Evolutionary conservation across 1,140 invertebrate genomes (phyloP), one percentile per base, ranked within the genome.

Genomic region (Druon quercuslanigerum): DNA sequence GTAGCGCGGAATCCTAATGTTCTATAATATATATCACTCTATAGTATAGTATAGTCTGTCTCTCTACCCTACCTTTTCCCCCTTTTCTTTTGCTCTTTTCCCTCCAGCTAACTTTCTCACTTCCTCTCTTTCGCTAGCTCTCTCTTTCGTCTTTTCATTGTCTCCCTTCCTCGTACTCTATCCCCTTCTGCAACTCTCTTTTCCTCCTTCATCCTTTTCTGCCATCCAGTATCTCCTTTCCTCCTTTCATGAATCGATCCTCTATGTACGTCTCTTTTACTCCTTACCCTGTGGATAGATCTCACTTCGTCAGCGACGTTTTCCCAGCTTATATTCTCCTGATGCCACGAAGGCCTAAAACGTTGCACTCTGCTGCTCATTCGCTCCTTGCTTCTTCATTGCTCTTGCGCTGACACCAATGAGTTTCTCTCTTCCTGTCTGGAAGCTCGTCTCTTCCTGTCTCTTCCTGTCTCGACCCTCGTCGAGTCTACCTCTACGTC

Each of bases 281-380:
- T 77, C 79, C 66, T 51, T 20, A 50, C 66, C 25, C 9, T 57
- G 17, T 80, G 71, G 85, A 80, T 79, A 80, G 79, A 77, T 81
- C 82, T 76, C 77, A 79, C 85, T 84, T 83, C 80, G 81, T 84
- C 81, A 76, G 79, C 73, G 13, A 79, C 77, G 78, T 76, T 77
- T 81, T 77, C 79, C 73, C 19, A 14, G 50, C 79, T 83, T 83
- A 88, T 91, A 89, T 86, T 90, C 88, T 85, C 90, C 90, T 90
- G 89, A 86, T 91, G 83, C 73, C 84, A 73, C 85, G 85, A 89
- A 90, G 85, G 86, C 87, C 86, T 86, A 84, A 85, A 88, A 87
- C 86, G 87, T 89, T 88, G 88, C 87, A 90, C 89, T 91, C 89
- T 89, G 89, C 90, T 91, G 88, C 90, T 90, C 88, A 11, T 82